These are phyloP conservation scores for Zaprionus capensis DNA, from an alignment of 1,140 invertebrate species.

Conservation along the genomic window DNA sequence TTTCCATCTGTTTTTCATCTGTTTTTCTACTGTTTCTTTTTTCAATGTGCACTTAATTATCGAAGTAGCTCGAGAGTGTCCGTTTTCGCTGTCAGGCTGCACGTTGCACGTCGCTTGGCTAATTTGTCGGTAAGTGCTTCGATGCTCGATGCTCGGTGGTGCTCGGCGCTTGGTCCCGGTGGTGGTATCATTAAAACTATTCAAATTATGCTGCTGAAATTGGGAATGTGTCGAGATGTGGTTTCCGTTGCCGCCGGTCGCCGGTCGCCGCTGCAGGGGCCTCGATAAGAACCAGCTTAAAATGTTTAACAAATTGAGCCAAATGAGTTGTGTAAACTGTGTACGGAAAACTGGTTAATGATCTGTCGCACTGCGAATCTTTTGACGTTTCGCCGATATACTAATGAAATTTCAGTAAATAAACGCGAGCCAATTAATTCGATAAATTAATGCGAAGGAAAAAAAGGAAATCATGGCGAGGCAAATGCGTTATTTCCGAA, in stretches of 20 bases:
- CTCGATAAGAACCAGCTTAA: conserved; percentile 15
- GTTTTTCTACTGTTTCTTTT: not conserved
- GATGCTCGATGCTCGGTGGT: not conserved
- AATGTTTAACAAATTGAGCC: conserved; percentile 18
- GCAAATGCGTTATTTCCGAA: not conserved
- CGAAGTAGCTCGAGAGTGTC: conserved; percentile 3
- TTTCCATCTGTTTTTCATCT: not conserved
- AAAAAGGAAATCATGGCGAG: conserved; percentile 1
- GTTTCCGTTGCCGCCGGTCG: conserved; percentile 1
- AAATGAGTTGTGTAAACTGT: conserved; percentile 16
- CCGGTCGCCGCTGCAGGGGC: not conserved
- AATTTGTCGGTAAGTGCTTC: conserved; percentile 6
- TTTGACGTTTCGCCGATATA: conserved; percentile 1
- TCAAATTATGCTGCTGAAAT: conserved; percentile 13
- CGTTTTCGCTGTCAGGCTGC: conserved; percentile 4
- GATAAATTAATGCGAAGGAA: not conserved
- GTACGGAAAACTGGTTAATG: conserved; percentile 9
- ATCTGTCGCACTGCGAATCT: not conserved
- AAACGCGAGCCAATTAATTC: conserved; percentile 11
- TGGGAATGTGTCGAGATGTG: conserved; percentile 9
- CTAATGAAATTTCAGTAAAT: conserved; percentile 6
- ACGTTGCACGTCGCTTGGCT: conserved; percentile 4
- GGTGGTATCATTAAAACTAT: conserved; percentile 8
- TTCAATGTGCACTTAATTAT: conserved; percentile 11
- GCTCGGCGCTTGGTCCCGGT: not conserved